Evolutionary conservation across 2,888 invertebrate genomes (phyloP), one percentile per base, ranked within the genome.

Genomic region (Meghimatium bilineatum): DNA sequence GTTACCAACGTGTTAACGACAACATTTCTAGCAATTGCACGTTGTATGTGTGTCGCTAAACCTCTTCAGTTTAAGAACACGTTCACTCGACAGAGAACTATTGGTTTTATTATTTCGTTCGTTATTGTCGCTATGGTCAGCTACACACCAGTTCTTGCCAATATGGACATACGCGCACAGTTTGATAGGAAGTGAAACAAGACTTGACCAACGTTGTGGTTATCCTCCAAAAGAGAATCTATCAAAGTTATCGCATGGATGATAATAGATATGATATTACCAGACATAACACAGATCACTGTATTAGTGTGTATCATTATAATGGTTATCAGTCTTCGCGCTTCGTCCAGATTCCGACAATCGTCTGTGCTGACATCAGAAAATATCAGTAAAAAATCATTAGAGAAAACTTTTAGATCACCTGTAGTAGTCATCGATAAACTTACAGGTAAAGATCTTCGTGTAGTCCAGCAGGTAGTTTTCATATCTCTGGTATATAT

Each of bases 61-160:
- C 78, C 78, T 8, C 44, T 78, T 10, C 80, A 71, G 20, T 80
- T 80, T 44, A 80, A 80, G 36, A 17, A 49, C 32, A 26, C 23
- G 0, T 71, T 80, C 52, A 71, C 71, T 10, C 20, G 23, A 26
- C 0, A 20, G 52, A 44, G 52, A 69, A 71, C 80, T 1, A 26
- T 29, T 1, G 14, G n/a, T 17, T 44, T 38, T 69, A 26, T 80
- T 12, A 5, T 36, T 49, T n/a, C 1, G 3, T 34, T 71, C 17
- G 34, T 23, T 26, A 38, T 71, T 23, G 38, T 71, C 23, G 36
- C 71, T 36, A 12, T 38, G 8, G 38, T 29, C 38, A 71, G 34
- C 26, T 71, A 71, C 71, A 71, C 26, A 6, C 71, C 71, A 38
- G 26, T 71, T 38, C 17, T 71, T 1, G 71, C 71, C 38, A 38